Conservation (phyloP, 1,140 invertebrate genomes). For the Caenorhabditis remanei region DNA sequence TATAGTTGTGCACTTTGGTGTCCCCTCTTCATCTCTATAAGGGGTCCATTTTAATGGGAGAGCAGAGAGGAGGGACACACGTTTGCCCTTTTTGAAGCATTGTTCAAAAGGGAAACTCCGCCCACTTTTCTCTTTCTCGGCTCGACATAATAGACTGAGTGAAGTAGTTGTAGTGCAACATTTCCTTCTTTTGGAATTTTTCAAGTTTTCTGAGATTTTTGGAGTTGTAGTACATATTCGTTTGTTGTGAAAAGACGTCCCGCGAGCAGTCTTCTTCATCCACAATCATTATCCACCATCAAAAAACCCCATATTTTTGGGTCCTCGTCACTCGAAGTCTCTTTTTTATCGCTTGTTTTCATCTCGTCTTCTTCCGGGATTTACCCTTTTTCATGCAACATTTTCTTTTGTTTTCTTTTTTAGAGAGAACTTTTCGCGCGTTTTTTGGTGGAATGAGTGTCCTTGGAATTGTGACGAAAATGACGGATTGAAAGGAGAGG, state of each 20-base stretch:
- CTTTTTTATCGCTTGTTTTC: constrained; percentile 48
- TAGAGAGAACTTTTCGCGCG: constrained; percentile 10
- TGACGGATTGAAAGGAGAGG: constrained; percentile 3
- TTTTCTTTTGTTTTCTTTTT: constrained; percentile 3
- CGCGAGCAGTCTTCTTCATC: no score
- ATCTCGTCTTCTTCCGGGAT: neutral
- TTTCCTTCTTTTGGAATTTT: no score
- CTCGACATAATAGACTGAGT: constrained; percentile 49
- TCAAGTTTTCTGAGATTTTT: no score
- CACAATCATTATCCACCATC: constrained; percentile 17
- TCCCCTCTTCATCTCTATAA: no score
- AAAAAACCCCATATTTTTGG: neutral
- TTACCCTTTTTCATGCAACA: neutral
- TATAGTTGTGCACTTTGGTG: no score
- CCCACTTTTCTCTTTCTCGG: neutral
- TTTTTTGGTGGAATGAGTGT: neutral
- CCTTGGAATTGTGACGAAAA: constrained; percentile 3
- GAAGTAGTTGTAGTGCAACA: neutral
- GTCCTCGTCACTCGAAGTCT: no score
- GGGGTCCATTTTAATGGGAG: no score
- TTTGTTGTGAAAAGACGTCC: no score
- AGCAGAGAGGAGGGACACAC: neutral
- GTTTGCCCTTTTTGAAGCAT: constrained; percentile 23
- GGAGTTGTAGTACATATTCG: no score
- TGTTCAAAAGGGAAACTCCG: neutral